Evolutionary conservation across 2,797 vertebrate genomes (phyloP), one percentile per base, ranked within the genome.

Genomic region (Myripristis jacobus): DNA sequence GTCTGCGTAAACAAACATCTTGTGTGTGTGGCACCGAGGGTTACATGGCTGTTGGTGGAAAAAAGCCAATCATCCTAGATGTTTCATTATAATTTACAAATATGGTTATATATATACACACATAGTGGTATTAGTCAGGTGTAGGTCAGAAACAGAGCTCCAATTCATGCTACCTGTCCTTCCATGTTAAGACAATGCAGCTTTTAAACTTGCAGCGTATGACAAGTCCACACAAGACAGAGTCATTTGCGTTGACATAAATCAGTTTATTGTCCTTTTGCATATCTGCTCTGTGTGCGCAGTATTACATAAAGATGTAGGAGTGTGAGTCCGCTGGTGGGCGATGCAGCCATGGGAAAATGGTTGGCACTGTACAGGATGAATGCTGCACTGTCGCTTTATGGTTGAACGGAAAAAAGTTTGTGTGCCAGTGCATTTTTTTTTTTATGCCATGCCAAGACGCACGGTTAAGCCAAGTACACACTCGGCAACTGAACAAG

Each of bases 221-320:
- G 1, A 38, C 3, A 1, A 24, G 54, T 22, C 18, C 60, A 80
- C 64, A 63, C 54, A 64, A 47, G 60, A 77, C 76, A 77, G 7
- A 78, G 55, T 24, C 31, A 5, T 41, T 3, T 25, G 43, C 48
- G 50, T 82, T 63, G 36, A 83, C 65, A 74, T 19, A 78, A 83
- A 73, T 66, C 53, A 1, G 55, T 89, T 90, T 92, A 91, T 90
- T 92, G 79, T 73, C 60, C 3, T 60, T 38, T 60, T 63, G 58
- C 54, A 56, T 51, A 56, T 56, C 66, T 52, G 38, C 59, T 75
- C 6, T 7, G 75, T 7, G 75, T 59, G 79, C 38, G n/a, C n/a
- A 52, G 71, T 31, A 1, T 77, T 79, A 81, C 74, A 83, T 69
- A 62, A 58, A 80, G 69, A 53, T 48, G 75, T 10, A 47, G 50